These are phyloP conservation scores for Spicauda simplicius DNA, from an alignment of 2,888 invertebrate genomes.

Conservation along the genomic window DNA sequence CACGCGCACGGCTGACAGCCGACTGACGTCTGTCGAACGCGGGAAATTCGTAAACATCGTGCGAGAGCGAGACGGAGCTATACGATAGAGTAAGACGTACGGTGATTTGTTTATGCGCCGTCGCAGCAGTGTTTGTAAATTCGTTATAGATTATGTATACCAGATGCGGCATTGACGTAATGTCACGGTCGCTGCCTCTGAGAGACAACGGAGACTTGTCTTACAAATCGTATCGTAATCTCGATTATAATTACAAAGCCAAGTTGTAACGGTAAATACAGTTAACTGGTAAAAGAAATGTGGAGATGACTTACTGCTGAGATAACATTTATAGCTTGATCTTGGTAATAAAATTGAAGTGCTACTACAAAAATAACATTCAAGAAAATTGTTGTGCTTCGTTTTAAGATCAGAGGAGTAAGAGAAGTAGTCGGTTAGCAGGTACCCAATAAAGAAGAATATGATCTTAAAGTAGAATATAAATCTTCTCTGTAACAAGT, in stretches of 20 bases:
- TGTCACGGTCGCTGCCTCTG: slow-evolving; percentile 22
- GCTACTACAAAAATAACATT: too few species aligned
- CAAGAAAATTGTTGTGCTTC: too few species aligned
- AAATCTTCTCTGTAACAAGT: too few species aligned
- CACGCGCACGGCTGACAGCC: slow-evolving; percentile 57
- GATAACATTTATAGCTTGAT: not conserved
- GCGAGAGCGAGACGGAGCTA: slow-evolving; percentile 53
- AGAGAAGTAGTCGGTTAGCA: too few species aligned
- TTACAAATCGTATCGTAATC: not conserved
- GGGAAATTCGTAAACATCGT: slow-evolving; percentile 71
- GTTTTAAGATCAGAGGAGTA: too few species aligned
- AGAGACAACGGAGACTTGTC: slow-evolving; percentile 6
- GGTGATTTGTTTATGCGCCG: slow-evolving; percentile 54
- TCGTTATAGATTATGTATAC: slow-evolving; percentile 48
- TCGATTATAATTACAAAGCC: not conserved
- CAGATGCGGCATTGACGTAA: slow-evolving; percentile 29
- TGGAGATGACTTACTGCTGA: not conserved
- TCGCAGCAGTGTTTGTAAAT: slow-evolving; percentile 50
- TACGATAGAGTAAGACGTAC: slow-evolving; percentile 52
- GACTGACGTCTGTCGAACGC: slow-evolving; percentile 52
- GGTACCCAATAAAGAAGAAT: too few species aligned
- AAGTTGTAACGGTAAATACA: not conserved
- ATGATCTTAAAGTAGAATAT: too few species aligned
- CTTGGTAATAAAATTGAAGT: not conserved
- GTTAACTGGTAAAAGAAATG: not conserved